Evolutionary conservation across 2,888 invertebrate genomes (phyloP), one percentile per base, ranked within the genome.

Genomic region (Synergus umbraculus): DNA sequence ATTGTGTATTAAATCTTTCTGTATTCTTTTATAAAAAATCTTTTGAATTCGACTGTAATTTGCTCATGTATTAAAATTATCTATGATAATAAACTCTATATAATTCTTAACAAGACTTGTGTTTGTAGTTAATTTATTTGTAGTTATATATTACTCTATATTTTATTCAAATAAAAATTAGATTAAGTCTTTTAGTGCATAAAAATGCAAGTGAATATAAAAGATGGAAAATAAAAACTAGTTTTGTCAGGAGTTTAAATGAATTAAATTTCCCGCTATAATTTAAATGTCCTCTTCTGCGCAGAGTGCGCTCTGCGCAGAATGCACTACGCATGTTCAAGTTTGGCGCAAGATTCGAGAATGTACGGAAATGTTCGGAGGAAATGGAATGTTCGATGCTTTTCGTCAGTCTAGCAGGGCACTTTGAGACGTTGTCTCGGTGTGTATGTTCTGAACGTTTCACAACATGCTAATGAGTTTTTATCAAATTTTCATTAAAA

Each of bases 401-500:
- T 8, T 15, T 78, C 44, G 76, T 18, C 49, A 13, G 5, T 37
- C 43, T 13, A 79, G 78, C 86, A 90, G 89, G 88, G 86, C 88
- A 89, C 87, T 88, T 87, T 90, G 89, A 90, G 88, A 90, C 91
- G 92, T 90, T 89, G 87, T 91, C 91, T 92, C 92, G 88, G 86
- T 88, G 90, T 91, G 91, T 89, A 90, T 90, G 89, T 87, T 90
- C 87, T 89, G 87, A 89, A 88, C 83, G 82, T 81, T 83, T 83
- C 78, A 85, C 85, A 86, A 86, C 92, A 92, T 96, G 96, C 95
- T 95, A 95, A 95, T 95, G 94, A 95, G 95, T 94, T 95, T 94
- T 94, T 93, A 93, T 93, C 94, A 93, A 93, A 94, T 94, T 94
- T 94, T 94, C 93, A 94, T 94, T 94, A 94, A 94, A 94, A 94